Evolutionary conservation across 2,113 vertebrate genomes (phyloP), one percentile per base, ranked within the genome.

Genomic region (Apistogramma diplotaenia): DNA sequence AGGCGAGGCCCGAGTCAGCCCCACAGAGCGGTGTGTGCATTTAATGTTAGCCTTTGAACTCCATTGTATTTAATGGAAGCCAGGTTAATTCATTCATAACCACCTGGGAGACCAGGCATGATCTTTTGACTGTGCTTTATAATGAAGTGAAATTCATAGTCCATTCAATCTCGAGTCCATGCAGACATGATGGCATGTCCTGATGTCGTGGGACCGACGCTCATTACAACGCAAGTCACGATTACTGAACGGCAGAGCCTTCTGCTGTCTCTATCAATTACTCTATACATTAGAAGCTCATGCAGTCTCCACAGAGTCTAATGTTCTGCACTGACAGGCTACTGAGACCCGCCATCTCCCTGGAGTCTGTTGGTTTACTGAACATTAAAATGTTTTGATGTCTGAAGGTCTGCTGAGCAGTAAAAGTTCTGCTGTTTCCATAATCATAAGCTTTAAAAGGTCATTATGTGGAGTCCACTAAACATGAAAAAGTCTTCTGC

Each of bases 71-170:
- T 89, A 89, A 91, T 81, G 55, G 59, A 58, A 83, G 79, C 60
- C 46, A 5, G 9, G 78, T 79, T 89, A 91, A 87, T 91, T 90
- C 74, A 86, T 74, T 78, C 31, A 56, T 73, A 83, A 74, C 81
- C 86, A 89, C 87, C 62, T 65, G 90, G 91, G 92, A 87, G 67
- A 51, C 71, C 74, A 86, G 76, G 56, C 71, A 74, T 58, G 83
- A 87, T 88, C 86, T 88, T 72, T 76, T 87, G 83, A 89, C 87
- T 80, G 54, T 21, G 76, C 81, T 78, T 74, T 83, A 82, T 89
- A 86, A 90, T 85, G 70, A 89, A 80, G 61, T 33, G 49, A 84
- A 87, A 76, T 67, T 84, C 71, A 49, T 31, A 23, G 65, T 59
- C 62, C 37, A 56, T 71, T 78, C 77, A 35, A 21, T 58, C 25